Percentiles rank a stretch among this genome's conserved stretches.
Evolutionary conservation across 2,797 vertebrate genomes (phyloP).

Genomic region (Synanceia verrucosa): DNA sequence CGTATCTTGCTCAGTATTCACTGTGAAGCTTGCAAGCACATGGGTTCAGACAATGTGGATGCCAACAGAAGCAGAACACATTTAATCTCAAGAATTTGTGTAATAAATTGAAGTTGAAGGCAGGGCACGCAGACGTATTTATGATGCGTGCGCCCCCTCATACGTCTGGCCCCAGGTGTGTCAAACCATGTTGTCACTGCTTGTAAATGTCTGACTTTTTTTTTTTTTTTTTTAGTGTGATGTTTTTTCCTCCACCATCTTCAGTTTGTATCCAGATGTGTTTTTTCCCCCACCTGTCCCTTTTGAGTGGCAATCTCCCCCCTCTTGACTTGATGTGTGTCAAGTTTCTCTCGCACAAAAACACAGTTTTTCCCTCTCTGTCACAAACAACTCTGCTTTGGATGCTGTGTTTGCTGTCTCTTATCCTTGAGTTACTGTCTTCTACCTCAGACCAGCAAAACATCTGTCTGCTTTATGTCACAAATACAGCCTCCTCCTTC

Average conservation of each 20-base stretch:
- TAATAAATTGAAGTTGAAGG: conserved; percentile 26
- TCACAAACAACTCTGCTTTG: conserved; percentile 25
- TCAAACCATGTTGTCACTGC: conserved; percentile 18
- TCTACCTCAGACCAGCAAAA: conserved; percentile 11
- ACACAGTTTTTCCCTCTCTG: neutral
- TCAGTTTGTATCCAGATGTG: conserved; percentile 31
- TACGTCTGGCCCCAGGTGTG: conserved; percentile 11
- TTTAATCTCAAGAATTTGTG: conserved; percentile 14
- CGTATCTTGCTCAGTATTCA: conserved; percentile 2
- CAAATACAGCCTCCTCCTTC: neutral
- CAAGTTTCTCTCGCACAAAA: conserved; percentile 23
- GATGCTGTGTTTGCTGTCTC: conserved; percentile 32
- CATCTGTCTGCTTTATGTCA: conserved; percentile 9
- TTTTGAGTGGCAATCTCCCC: conserved; percentile 57
- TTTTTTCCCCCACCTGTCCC: conserved; percentile 46
- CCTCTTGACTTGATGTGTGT: conserved; percentile 48
- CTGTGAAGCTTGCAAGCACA: neutral
- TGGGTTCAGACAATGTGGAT: neutral
- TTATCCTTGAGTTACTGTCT: conserved; percentile 32
- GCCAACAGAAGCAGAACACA: neutral
- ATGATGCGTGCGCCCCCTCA: neutral
- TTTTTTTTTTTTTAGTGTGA: conserved; percentile 20
- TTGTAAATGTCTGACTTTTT: conserved; percentile 40
- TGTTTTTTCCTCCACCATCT: conserved; percentile 24
- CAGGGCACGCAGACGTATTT: neutral